phyloP scores from a whole-genome alignment of 2,888 invertebrate species.

The Tyria jacobaeae region DNA sequence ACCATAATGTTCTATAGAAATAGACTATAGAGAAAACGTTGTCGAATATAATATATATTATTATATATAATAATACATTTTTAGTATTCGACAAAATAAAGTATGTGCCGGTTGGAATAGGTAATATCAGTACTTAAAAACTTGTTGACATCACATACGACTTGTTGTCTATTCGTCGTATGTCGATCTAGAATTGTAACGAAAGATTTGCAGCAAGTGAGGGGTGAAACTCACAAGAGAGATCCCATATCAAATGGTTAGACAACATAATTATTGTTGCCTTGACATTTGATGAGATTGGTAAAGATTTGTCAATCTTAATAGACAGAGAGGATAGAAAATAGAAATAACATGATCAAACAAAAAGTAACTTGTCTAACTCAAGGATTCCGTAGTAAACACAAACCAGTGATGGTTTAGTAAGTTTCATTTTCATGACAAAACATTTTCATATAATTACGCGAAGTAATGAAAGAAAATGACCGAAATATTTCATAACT shows the following conservation, averaged over 20 bases:
- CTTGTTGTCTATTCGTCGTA: too few relatives aligned
- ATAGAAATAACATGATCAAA: background rate
- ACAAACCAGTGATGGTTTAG: background rate
- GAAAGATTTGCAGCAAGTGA: background rate
- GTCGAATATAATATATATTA: background rate
- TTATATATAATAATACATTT: background rate
- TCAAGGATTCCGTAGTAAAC: too few relatives aligned
- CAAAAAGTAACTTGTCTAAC: too few relatives aligned
- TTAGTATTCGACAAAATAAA: too few relatives aligned
- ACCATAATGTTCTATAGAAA: constrained; percentile 8
- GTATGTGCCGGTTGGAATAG: too few relatives aligned
- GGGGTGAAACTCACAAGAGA: background rate
- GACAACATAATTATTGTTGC: constrained; percentile 1
- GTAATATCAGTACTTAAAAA: too few relatives aligned
- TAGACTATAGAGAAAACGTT: background rate
- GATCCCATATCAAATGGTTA: background rate
- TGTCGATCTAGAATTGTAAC: too few relatives aligned
- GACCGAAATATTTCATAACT: constrained; percentile 21
- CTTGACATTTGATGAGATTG: constrained; percentile 12
- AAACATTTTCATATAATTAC: background rate
- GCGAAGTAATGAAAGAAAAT: background rate
- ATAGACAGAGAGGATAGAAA: background rate
- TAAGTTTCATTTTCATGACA: background rate
- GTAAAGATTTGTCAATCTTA: constrained; percentile 3
- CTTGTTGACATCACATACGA: too few relatives aligned